Evolutionary conservation across 2,113 vertebrate species (phyloP).

Genomic region (Misgurnus mizolepis): DNA sequence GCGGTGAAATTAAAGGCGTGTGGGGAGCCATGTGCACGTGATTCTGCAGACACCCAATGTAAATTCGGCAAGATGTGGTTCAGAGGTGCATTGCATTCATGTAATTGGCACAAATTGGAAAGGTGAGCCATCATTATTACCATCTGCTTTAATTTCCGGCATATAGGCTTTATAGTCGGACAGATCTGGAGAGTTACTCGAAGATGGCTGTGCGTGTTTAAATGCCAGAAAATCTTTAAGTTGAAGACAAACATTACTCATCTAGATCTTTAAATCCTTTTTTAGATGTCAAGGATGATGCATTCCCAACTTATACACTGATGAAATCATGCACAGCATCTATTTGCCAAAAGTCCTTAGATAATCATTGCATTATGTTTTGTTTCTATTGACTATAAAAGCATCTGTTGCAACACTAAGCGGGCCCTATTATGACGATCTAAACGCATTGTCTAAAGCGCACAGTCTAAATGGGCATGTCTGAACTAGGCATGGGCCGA

Average conservation of each 20-base stretch:
- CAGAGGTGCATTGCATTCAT: conserved; percentile 44
- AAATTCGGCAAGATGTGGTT: conserved; percentile 43
- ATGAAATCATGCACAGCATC: not conserved
- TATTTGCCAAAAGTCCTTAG: not conserved
- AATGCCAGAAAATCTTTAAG: not conserved
- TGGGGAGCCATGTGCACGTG: not conserved
- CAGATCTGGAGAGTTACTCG: not conserved
- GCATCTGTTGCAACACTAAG: too few species aligned
- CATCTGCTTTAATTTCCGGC: not conserved
- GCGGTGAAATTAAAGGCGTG: conserved; percentile 66
- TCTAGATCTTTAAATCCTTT: not conserved
- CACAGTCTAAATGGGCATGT: too few species aligned
- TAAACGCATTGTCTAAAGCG: too few species aligned
- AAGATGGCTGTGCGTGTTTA: not conserved
- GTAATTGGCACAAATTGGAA: conserved; percentile 66
- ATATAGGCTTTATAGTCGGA: not conserved
- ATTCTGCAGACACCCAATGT: conserved; percentile 28
- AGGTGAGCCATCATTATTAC: conserved; percentile 21
- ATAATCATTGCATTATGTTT: not conserved
- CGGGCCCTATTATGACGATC: too few species aligned
- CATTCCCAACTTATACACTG: conserved; percentile 1
- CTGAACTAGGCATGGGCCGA: too few species aligned
- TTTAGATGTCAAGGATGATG: not conserved
- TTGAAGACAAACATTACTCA: not conserved
- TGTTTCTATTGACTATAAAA: not conserved